Percentiles rank a stretch among this genome's conserved stretches.
Evolutionary conservation across 2,888 invertebrate genomes (phyloP).

Genomic region (Ochropleura plecta): DNA sequence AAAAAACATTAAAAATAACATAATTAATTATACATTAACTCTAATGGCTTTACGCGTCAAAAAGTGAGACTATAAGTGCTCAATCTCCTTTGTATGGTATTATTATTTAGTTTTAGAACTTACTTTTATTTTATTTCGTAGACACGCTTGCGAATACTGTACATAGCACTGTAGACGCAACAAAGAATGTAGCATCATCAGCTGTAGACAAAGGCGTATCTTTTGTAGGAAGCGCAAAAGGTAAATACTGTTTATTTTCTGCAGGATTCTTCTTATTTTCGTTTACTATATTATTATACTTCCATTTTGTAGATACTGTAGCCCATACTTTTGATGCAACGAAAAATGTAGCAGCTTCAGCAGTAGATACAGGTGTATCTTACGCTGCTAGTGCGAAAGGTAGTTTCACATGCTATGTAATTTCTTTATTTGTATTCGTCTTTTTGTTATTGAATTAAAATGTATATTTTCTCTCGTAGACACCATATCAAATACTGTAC

Average conservation of each 20-base stretch:
- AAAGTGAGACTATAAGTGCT: too few relatives aligned
- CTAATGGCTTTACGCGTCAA: too few relatives aligned
- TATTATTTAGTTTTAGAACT: neutral
- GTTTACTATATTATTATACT: slow-evolving; percentile 30
- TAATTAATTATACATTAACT: too few relatives aligned
- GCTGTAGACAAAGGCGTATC: slow-evolving; percentile 75
- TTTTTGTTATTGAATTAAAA: slow-evolving; percentile 3
- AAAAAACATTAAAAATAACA: too few relatives aligned
- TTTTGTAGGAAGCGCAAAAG: slow-evolving; percentile 75
- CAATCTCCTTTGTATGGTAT: neutral
- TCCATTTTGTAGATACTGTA: slow-evolving; percentile 76
- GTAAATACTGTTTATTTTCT: slow-evolving; percentile 58
- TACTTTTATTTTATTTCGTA: slow-evolving; percentile 33
- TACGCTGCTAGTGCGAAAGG: slow-evolving; percentile 76
- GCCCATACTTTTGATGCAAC: slow-evolving; percentile 72
- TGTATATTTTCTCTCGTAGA: slow-evolving; percentile 45
- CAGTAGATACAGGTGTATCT: slow-evolving; percentile 76
- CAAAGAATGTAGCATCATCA: slow-evolving; percentile 76
- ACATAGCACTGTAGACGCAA: slow-evolving; percentile 76
- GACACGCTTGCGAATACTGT: slow-evolving; percentile 72
- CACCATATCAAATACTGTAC: slow-evolving; percentile 71
- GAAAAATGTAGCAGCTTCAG: slow-evolving; percentile 57
- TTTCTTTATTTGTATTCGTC: neutral
- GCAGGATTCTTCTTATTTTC: neutral
- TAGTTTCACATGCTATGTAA: slow-evolving; percentile 42